A percentile compares a stretch with the other conserved stretches of the same genome.
Conservation (phyloP, 2,113 vertebrate genomes). For the Accipiter virgatus region DNA sequence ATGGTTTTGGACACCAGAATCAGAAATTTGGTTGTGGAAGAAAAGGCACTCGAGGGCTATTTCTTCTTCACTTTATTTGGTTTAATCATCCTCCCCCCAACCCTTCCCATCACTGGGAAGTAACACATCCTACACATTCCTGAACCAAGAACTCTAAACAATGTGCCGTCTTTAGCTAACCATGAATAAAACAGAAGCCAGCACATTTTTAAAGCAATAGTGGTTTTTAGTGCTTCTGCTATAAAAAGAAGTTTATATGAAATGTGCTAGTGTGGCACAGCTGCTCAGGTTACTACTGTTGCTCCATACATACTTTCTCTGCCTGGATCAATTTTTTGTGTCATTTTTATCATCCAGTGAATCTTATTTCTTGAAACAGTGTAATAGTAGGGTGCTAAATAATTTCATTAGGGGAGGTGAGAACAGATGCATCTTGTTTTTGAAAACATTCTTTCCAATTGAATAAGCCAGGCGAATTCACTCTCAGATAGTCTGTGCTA, state of each 20-base stretch:
- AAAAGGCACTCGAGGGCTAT: background rate
- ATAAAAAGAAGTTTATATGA: background rate
- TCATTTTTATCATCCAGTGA: slow-evolving; percentile 19
- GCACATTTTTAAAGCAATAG: background rate
- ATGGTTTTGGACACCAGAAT: background rate
- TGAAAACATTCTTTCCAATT: slow-evolving; percentile 23
- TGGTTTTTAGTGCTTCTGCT: background rate
- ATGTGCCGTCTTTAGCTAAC: accelerated
- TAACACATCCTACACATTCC: background rate
- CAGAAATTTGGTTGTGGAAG: background rate
- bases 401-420: slow-evolving; percentile 33
- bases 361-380: background rate
- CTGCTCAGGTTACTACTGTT: background rate
- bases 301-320: background rate
- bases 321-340: background rate
- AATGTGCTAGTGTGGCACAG: background rate
- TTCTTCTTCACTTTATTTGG: background rate
- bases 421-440: slow-evolving; percentile 19
- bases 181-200: background rate
- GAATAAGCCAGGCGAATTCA: background rate
- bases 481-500: background rate
- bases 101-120: background rate
- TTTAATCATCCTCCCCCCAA: background rate
- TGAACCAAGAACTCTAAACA: background rate
- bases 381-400: slow-evolving; percentile 33